phyloP scores from a whole-genome alignment of 2,888 invertebrate species.

The Cryptophagus acutangulus region DNA sequence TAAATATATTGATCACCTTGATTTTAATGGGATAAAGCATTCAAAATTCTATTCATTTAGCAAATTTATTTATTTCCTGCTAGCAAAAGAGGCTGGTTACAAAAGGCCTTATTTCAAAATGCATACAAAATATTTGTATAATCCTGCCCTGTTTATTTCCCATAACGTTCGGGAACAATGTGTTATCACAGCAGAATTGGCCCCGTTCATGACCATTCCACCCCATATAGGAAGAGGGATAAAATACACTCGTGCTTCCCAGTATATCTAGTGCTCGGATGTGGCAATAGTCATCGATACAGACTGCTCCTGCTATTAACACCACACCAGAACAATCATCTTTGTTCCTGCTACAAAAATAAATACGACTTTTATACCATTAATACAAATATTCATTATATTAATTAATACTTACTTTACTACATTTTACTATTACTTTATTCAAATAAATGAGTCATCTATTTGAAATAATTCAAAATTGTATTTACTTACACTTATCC shows the following conservation, averaged over 20 bases:
- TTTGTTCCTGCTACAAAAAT: constrained; percentile 7
- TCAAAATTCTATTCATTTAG: too few relatives aligned
- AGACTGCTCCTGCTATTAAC: constrained; percentile 2
- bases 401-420: too few relatives aligned
- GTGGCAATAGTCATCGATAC: constrained; percentile 13
- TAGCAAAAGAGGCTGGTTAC: neutral
- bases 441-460: too few relatives aligned
- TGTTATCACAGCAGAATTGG: constrained; percentile 1
- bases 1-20: too few relatives aligned
- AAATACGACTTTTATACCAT: too few relatives aligned
- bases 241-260: constrained; percentile 4
- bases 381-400: too few relatives aligned
- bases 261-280: constrained; percentile 15
- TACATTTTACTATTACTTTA: too few relatives aligned
- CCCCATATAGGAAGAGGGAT: constrained; percentile 6
- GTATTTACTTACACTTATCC: too few relatives aligned
- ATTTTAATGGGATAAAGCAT: too few relatives aligned
- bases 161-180: constrained; percentile 2
- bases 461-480: too few relatives aligned
- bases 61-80: too few relatives aligned
- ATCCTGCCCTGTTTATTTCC: constrained; percentile 4
- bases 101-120: neutral
- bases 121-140: neutral
- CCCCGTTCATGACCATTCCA: constrained; percentile 3
- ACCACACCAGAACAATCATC: constrained; percentile 5